Conservation (phyloP, 1,140 invertebrate species). For the Lordiphosa mommai region DNA sequence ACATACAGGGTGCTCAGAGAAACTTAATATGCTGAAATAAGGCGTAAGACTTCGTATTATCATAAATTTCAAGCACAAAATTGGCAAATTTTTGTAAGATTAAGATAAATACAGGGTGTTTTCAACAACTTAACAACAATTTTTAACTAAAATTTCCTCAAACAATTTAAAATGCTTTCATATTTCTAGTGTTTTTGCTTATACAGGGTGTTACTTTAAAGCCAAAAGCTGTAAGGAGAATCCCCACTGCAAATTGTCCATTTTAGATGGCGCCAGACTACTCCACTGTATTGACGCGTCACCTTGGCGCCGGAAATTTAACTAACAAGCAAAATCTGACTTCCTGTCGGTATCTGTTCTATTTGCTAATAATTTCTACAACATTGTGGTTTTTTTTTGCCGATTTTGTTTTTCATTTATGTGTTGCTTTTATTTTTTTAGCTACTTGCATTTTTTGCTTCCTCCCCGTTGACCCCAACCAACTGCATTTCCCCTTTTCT, state of each 20-base stretch:
- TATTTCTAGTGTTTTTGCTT: no score
- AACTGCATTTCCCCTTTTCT: constrained; percentile 26
- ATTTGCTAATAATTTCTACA: constrained; percentile 29
- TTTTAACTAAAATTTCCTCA: no score
- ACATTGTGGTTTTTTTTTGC: constrained; percentile 15
- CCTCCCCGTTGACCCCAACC: constrained; percentile 40
- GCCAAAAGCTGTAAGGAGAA: no score
- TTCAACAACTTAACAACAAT: no score
- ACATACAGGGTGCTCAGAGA: no score
- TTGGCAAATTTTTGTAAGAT: no score
- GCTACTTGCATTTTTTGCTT: constrained; percentile 15
- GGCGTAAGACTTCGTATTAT: no score
- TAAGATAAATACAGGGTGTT: no score
- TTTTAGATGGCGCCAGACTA: constrained; percentile 18
- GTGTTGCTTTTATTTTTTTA: constrained; percentile 10
- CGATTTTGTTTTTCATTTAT: constrained; percentile 12
- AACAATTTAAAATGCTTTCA: no score
- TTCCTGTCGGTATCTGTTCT: constrained; percentile 6
- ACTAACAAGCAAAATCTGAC: not conserved
- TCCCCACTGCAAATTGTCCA: not conserved
- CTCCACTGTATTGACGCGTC: not conserved
- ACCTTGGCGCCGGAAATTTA: constrained; percentile 42
- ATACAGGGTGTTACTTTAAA: no score
- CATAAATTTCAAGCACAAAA: no score
- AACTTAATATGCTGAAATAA: no score